Base-by-base conservation (phyloP, 2,113 vertebrate genomes). In the Protobothrops mucrosquamatus region DNA sequence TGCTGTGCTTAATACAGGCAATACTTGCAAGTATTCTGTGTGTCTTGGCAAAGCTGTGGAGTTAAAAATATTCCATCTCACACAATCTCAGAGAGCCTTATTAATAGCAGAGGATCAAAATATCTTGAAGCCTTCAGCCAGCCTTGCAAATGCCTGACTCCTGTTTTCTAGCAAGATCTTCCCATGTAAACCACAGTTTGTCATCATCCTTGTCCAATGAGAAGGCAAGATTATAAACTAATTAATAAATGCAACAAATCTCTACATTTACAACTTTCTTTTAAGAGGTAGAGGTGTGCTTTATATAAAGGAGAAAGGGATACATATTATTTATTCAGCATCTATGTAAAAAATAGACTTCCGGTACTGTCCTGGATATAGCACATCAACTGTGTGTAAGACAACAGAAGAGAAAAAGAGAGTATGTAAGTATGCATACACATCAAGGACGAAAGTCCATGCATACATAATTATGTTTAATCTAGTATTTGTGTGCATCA, bases 1-100 rank as follows among this genome's bases (percentile, higher is more conserved):
- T 51, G 0, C 92, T 91, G 89, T 64, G 92, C 89, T n/a, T 92
- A 94, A 95, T 94, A 94, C 85, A 96, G 91, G 15, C 46, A 86
- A 48, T 87, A 85, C 93, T 95, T 92, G 90, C 95, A 90, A 91
- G 91, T 59, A 39, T 92, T 54, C 88, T 93, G 46, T 39, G 26
- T 4, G 0, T 93, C 93, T 61, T 34, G 56, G 61, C 87, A 91
- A 1, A 4, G 48, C 34, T 89, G 85, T 87, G 59, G 87, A 1
- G 0, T 24, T 85, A 52, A 85, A 94, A 4, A 64, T 90, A 94
- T 87, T 94, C 81, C 92, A 87, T 93, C 92, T 87, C 39, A 48
- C 20, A 61, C 48, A 46, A 59, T 85, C 93, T 93, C 87, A 89
- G 85, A 94, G 91, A 92, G 10, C 51, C n/a, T 55, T 55, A 94